Evolutionary conservation across 2,888 invertebrate genomes (phyloP).

Genomic region (Steinernema scapterisci): DNA sequence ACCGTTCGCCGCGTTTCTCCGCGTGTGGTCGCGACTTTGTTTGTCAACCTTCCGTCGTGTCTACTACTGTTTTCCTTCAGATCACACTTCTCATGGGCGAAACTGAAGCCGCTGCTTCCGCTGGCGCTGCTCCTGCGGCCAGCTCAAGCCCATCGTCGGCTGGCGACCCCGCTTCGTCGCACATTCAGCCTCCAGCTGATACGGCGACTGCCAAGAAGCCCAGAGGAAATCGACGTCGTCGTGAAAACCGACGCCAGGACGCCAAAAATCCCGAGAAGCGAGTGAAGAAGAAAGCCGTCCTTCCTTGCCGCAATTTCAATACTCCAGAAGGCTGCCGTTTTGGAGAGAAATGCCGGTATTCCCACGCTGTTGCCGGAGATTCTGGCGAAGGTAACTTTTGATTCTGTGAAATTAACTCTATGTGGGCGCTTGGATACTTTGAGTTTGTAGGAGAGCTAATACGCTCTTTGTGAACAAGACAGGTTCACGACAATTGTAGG

Average conservation of each 20-base stretch:
- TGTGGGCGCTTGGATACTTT: no score
- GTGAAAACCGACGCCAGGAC: neutral
- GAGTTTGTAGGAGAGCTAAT: no score
- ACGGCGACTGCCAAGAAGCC: neutral
- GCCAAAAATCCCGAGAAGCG: neutral
- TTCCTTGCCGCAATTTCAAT: no score
- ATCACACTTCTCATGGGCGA: neutral
- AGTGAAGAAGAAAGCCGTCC: neutral
- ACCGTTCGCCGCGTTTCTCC: neutral
- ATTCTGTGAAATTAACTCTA: no score
- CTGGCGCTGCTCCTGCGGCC: neutral
- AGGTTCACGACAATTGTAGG: no score
- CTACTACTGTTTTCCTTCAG: neutral
- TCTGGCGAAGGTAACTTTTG: neutral
- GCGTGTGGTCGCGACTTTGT: neutral
- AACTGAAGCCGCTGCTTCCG: neutral
- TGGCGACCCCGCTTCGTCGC: neutral
- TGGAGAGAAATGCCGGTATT: neutral
- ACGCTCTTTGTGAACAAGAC: no score
- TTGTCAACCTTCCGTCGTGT: neutral
- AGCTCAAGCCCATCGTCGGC: neutral
- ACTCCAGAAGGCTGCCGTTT: neutral
- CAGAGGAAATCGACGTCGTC: neutral
- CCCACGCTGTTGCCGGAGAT: neutral
- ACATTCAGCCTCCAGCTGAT: neutral